Conservation (phyloP, 2,113 vertebrate genomes). For the Dunckerocampus dactyliophorus region DNA sequence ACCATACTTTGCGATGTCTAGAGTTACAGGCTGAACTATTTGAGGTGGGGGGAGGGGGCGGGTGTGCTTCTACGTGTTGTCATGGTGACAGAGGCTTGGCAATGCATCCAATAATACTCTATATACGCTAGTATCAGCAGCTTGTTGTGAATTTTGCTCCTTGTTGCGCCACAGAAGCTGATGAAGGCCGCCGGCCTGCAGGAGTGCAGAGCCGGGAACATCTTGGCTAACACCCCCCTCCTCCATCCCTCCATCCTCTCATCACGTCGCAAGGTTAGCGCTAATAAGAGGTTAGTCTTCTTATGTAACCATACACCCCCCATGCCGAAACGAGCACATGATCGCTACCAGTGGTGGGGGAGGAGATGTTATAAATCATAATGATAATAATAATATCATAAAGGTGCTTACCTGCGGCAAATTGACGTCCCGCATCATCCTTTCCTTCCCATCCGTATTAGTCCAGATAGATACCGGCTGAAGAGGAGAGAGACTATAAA, state of each 20-base stretch:
- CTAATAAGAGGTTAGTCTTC: conserved; percentile 13
- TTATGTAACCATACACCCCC: conserved; percentile 54
- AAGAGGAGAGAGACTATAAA: conserved; percentile 15
- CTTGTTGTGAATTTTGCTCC: too few species aligned
- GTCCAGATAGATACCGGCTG: neutral
- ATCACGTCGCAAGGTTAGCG: conserved; percentile 2
- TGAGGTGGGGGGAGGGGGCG: neutral
- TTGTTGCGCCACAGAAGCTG: too few species aligned
- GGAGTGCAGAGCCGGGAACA: conserved; percentile 26
- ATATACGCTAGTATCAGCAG: too few species aligned
- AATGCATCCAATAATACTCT: neutral
- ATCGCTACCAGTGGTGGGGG: neutral
- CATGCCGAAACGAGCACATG: conserved; percentile 32
- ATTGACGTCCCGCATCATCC: conserved; percentile 31
- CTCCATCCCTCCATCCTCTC: neutral
- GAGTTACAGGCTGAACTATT: neutral
- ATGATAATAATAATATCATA: neutral
- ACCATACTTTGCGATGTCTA: too few species aligned
- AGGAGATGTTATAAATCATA: neutral
- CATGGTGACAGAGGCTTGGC: neutral
- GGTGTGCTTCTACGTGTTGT: conserved; percentile 1
- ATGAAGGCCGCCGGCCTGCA: conserved; percentile 45
- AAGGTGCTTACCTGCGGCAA: conserved; percentile 46
- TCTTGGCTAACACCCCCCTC: conserved; percentile 19
- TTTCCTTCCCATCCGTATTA: conserved; percentile 14